Percentiles rank a stretch among this genome's conserved stretches.
phyloP scores from a whole-genome alignment of 1,140 invertebrate species.

The Conus betulinus region DNA sequence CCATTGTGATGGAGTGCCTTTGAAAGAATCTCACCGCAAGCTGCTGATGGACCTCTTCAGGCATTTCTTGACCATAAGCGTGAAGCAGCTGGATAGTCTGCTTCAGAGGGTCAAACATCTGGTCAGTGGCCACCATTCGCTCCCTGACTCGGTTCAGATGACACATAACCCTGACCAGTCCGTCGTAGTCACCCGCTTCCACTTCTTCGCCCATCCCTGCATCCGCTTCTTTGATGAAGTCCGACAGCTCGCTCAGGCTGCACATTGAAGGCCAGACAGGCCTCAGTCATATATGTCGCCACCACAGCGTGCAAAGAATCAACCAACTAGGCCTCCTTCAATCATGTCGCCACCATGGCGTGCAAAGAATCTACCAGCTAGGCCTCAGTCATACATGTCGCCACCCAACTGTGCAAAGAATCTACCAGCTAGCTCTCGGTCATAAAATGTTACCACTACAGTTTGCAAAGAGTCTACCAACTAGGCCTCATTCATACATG shows the following conservation, averaged over 20 bases:
- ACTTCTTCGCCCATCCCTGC: conserved; percentile 80
- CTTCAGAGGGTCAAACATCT: conserved; percentile 95
- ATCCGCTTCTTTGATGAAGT: conserved; percentile 81
- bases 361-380: too few species aligned
- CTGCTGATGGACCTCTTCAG: conserved; percentile 77
- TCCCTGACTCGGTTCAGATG: conserved; percentile 77
- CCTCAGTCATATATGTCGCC: too few species aligned
- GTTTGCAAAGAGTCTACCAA: too few species aligned
- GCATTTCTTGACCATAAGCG: conserved; percentile 77
- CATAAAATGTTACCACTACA: too few species aligned
- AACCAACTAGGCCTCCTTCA: too few species aligned
- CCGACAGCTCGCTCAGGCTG: conserved; percentile 78
- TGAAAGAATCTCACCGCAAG: conserved; percentile 70
- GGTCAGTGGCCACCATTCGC: conserved; percentile 78
- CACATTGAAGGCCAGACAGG: background rate
- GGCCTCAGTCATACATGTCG: too few species aligned
- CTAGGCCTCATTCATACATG: too few species aligned
- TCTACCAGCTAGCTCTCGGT: too few species aligned
- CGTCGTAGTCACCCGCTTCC: conserved; percentile 77
- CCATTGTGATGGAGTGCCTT: too few species aligned
- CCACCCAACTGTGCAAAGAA: too few species aligned
- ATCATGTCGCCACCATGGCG: too few species aligned
- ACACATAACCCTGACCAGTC: conserved; percentile 77
- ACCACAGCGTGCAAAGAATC: too few species aligned
- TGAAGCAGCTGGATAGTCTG: conserved; percentile 80